A percentile compares a stretch with the other conserved stretches of the same genome.
Evolutionary conservation across 2,113 vertebrate species (phyloP).

Genomic region (Mustela nigripes): DNA sequence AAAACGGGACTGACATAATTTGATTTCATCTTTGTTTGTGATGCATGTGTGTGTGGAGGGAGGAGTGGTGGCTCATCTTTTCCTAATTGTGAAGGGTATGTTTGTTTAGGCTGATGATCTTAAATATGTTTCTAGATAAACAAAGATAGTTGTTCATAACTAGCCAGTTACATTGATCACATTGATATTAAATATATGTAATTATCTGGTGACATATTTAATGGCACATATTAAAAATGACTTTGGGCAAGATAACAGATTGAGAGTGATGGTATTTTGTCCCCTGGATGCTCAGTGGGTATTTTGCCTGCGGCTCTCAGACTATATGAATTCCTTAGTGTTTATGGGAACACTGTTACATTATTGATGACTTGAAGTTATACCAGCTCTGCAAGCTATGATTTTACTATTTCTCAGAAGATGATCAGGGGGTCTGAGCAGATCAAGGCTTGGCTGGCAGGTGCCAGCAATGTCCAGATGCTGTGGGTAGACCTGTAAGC

Average conservation of each 20-base stretch:
- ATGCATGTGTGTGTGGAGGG: not conserved
- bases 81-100: not conserved
- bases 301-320: not conserved
- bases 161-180: not conserved
- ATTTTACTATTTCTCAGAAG: slow-evolving; percentile 66
- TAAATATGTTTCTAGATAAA: slow-evolving; percentile 53
- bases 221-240: slow-evolving; percentile 47
- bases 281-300: not conserved
- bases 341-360: slow-evolving; percentile 57
- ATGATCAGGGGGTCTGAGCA: slow-evolving; percentile 56
- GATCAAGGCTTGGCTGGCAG: slow-evolving; percentile 64
- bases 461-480: slow-evolving; percentile 54
- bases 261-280: slow-evolving; percentile 24
- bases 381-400: not conserved
- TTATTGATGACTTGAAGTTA: slow-evolving; percentile 66
- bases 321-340: slow-evolving; percentile 40
- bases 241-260: slow-evolving; percentile 63
- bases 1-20: slow-evolving; percentile 48
- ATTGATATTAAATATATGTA: slow-evolving; percentile 41
- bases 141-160: not conserved
- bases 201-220: slow-evolving; percentile 35
- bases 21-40: slow-evolving; percentile 72
- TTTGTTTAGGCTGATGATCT: slow-evolving; percentile 70
- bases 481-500: not conserved
- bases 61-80: slow-evolving; percentile 67